A percentile compares a stretch with the other conserved stretches of the same genome.
Evolutionary conservation across 2,888 invertebrate species (phyloP).

Genomic region (Eucera pruinosa): DNA sequence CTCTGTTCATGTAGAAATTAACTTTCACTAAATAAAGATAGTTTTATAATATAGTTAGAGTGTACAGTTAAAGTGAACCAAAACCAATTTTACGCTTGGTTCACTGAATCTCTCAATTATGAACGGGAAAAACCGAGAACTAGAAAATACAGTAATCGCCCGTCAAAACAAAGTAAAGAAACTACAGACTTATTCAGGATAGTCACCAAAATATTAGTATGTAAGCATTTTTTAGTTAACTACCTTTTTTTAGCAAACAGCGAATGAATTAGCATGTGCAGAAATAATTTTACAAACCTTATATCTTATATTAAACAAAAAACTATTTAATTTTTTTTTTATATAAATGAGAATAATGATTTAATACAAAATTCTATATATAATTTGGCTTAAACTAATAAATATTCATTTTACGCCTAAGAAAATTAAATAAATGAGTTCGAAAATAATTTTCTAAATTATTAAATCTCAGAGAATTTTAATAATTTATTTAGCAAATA

Average conservation of each 20-base stretch:
- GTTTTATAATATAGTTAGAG: slow-evolving; percentile 26
- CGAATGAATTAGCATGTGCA: not conserved
- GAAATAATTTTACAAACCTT: not conserved
- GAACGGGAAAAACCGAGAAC: slow-evolving; percentile 8
- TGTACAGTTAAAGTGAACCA: slow-evolving; percentile 28
- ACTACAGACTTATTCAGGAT: no score
- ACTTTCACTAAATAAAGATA: slow-evolving; percentile 33
- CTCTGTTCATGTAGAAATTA: slow-evolving; percentile 17
- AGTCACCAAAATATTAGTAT: not conserved
- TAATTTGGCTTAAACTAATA: no score
- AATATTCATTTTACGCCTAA: no score
- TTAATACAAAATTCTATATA: no score
- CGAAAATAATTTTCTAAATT: not conserved
- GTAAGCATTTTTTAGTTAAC: not conserved
- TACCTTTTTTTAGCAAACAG: not conserved
- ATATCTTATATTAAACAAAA: no score
- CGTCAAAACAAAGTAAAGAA: no score
- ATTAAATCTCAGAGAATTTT: no score
- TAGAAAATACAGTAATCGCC: slow-evolving; percentile 9
- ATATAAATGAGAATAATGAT: no score
- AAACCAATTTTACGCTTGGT: slow-evolving; percentile 33
- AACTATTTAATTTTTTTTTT: no score
- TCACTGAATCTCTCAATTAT: slow-evolving; percentile 29
- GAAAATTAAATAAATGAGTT: no score
- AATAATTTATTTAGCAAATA: not conserved